Evolutionary conservation across 1,140 invertebrate genomes (phyloP).

Genomic region (Drosophila bipectinata): DNA sequence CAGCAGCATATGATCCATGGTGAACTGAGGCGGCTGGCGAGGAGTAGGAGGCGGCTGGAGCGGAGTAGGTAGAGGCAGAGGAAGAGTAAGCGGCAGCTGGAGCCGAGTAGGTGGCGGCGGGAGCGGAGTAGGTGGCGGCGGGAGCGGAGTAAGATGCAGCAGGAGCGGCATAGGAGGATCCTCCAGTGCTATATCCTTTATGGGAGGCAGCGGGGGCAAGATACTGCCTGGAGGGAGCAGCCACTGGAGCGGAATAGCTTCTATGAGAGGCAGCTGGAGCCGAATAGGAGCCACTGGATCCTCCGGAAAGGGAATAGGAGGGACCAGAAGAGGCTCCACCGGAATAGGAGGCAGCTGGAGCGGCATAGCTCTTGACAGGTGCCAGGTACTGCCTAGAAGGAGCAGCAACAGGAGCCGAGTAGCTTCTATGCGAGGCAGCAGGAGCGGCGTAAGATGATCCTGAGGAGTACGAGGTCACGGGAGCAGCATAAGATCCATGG

Average conservation of each 20-base stretch:
- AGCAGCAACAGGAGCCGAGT: slow-evolving; percentile 11
- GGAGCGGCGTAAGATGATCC: not conserved
- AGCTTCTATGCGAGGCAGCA: slow-evolving; percentile 4
- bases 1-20: slow-evolving; percentile 4
- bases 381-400: slow-evolving; percentile 55
- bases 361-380: slow-evolving; percentile 32
- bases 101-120: slow-evolving; percentile 6
- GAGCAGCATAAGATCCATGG: not conserved
- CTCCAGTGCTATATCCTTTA: slow-evolving; percentile 28
- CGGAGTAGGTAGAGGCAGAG: slow-evolving; percentile 11
- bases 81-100: slow-evolving; percentile 8
- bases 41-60: slow-evolving; percentile 8
- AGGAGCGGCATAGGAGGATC: slow-evolving; percentile 9
- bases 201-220: slow-evolving; percentile 20
- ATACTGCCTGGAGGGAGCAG: slow-evolving; percentile 54
- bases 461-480: not conserved
- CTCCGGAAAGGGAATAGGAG: slow-evolving; percentile 16
- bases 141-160: not conserved
- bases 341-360: slow-evolving; percentile 38
- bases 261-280: slow-evolving; percentile 22
- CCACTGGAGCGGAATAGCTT: slow-evolving; percentile 34
- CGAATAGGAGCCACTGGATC: slow-evolving; percentile 11
- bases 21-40: slow-evolving; percentile 9
- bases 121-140: not conserved
- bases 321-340: not conserved